Conservation (phyloP, 1,140 invertebrate genomes). For the Proctacanthus coquilletti region DNA sequence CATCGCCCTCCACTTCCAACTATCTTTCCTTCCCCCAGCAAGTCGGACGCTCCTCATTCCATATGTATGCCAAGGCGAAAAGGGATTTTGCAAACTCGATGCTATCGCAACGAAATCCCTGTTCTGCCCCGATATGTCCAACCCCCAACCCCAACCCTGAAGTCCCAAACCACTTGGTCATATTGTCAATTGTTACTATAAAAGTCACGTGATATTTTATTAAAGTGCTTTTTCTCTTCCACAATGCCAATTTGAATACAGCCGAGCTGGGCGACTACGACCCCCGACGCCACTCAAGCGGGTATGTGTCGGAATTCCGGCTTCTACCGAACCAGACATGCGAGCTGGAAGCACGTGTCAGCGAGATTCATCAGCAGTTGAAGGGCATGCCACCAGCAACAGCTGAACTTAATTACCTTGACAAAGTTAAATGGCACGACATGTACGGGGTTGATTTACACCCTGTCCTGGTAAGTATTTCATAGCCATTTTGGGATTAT, state of each 20-base stretch:
- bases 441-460: constrained; percentile 93
- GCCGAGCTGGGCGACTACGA: constrained; percentile 98
- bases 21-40: too few species aligned
- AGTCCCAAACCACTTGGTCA: too few species aligned
- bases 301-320: constrained; percentile 94
- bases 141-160: too few species aligned
- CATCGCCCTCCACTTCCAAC: neutral
- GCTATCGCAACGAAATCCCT: too few species aligned
- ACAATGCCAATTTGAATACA: constrained; percentile 47
- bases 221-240: too few species aligned
- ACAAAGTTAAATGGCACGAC: constrained; percentile 93
- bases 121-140: too few species aligned
- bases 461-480: constrained; percentile 37
- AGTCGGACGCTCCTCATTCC: too few species aligned
- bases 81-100: too few species aligned
- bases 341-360: constrained; percentile 74
- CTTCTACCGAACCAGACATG: constrained; percentile 87
- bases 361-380: constrained; percentile 66
- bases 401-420: constrained; percentile 80
- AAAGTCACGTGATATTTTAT: too few species aligned
- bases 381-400: constrained; percentile 42
- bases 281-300: constrained; percentile 67
- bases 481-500: neutral
- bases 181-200: too few species aligned
- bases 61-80: too few species aligned